Evolutionary conservation across 2,113 vertebrate species (phyloP).

Genomic region (Dermatemys mawii): DNA sequence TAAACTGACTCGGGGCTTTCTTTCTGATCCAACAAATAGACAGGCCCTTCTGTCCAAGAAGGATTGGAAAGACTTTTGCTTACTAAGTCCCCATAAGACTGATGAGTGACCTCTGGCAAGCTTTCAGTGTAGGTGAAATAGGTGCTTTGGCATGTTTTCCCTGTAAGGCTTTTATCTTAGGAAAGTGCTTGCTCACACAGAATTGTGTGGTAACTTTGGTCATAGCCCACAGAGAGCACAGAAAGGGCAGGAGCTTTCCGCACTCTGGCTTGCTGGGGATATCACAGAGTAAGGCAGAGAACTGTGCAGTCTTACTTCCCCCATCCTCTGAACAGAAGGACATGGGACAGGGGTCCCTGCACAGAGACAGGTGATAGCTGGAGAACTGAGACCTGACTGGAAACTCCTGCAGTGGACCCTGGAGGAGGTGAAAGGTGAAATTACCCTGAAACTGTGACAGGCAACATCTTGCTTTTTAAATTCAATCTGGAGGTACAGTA

Average conservation of each 20-base stretch:
- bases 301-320: neutral
- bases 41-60: neutral
- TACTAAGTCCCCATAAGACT: neutral
- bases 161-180: neutral
- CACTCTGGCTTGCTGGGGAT: neutral
- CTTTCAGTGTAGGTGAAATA: neutral
- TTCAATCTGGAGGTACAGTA: neutral
- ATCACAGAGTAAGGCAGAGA: neutral
- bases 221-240: neutral
- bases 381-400: no score
- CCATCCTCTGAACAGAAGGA: no score
- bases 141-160: neutral
- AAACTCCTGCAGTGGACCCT: no score
- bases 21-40: neutral
- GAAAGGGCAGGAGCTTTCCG: no score
- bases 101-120: neutral
- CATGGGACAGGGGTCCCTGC: no score
- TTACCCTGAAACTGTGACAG: neutral
- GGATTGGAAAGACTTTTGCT: neutral
- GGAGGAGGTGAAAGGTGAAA: no score
- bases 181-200: neutral
- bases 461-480: constrained; percentile 3
- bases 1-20: neutral
- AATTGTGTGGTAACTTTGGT: neutral
- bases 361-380: no score